Conservation (phyloP, 23 tunicate species). For the Phallusia fumigata region DNA sequence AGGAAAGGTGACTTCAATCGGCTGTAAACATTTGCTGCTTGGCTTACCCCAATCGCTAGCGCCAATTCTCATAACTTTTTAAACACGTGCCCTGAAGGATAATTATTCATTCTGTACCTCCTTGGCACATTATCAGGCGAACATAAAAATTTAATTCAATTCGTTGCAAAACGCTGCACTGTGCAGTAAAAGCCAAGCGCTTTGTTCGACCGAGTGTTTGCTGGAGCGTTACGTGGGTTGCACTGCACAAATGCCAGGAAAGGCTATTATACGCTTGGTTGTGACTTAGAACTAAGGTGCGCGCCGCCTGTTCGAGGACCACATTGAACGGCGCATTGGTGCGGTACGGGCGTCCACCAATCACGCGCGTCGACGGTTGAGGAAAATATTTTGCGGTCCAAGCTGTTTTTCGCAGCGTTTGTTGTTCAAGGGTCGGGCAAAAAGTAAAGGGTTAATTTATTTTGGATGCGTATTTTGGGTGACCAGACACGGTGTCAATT, state of each 20-base stretch:
- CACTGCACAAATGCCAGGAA: not conserved
- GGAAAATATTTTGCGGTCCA: conserved; percentile 10
- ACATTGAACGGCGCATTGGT: not conserved
- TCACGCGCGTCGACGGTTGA: conserved; percentile 12
- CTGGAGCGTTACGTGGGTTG: not conserved
- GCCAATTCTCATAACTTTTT: no score
- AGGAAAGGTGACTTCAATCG: not conserved
- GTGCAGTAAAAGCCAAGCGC: not conserved
- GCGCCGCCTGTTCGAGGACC: not conserved
- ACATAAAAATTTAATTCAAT: not conserved
- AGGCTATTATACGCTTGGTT: not conserved
- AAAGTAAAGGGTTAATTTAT: no score
- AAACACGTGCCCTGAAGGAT: no score
- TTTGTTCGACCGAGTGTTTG: not conserved
- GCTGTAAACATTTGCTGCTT: no score
- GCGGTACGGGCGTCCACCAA: not conserved
- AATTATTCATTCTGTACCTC: not conserved
- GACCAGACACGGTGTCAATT: no score
- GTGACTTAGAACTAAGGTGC: not conserved
- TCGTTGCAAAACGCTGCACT: not conserved
- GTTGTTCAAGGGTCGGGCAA: no score
- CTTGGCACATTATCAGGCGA: not conserved
- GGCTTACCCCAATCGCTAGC: no score
- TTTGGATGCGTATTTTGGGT: no score
- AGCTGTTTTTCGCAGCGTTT: no score